A percentile compares a stretch with the other conserved stretches of the same genome.
These are phyloP conservation scores for Zhengitettix transpicula DNA, from an alignment of 2,888 invertebrate genomes.

Conservation along the genomic window DNA sequence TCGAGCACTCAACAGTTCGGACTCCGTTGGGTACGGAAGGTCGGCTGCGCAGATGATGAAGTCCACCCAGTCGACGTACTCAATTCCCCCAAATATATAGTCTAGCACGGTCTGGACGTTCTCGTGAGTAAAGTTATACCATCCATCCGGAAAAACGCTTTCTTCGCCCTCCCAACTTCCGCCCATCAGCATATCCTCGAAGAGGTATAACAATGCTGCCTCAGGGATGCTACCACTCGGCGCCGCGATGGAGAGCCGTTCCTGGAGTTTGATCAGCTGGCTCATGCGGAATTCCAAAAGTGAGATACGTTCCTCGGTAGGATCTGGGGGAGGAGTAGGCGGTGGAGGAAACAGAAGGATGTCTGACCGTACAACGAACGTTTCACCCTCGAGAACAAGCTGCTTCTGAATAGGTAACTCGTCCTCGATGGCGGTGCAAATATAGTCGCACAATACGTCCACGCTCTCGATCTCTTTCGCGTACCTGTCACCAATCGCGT, in stretches of 20 bases:
- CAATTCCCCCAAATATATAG: slow-evolving; percentile 34
- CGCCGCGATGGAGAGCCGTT: slow-evolving; percentile 17
- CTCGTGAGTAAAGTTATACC: slow-evolving; percentile 29
- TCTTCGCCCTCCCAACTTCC: slow-evolving; percentile 29
- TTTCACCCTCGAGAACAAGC: slow-evolving; percentile 31
- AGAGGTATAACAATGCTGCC: slow-evolving; percentile 31
- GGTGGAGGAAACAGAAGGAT: slow-evolving; percentile 23
- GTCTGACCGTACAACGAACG: slow-evolving; percentile 30
- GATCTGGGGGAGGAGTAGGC: slow-evolving; percentile 13
- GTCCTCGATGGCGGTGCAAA: slow-evolving; percentile 28
- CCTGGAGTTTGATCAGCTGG: slow-evolving; percentile 19
- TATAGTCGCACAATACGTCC: slow-evolving; percentile 17
- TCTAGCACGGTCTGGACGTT: slow-evolving; percentile 29
- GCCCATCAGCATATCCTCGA: slow-evolving; percentile 35
- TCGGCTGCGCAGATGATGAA: slow-evolving; percentile 43
- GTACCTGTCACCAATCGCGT: slow-evolving; percentile 30
- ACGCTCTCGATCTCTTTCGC: slow-evolving; percentile 25
- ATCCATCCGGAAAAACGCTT: slow-evolving; percentile 23
- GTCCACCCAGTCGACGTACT: slow-evolving; percentile 46
- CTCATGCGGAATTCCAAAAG: slow-evolving; percentile 18
- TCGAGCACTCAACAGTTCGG: slow-evolving; percentile 34
- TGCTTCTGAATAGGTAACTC: slow-evolving; percentile 30
- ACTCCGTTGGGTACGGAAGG: slow-evolving; percentile 34
- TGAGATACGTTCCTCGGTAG: slow-evolving; percentile 10
- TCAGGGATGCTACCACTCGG: slow-evolving; percentile 28